Evolutionary conservation across 2,888 invertebrate species (phyloP).

Genomic region (Leptopilina syphax): DNA sequence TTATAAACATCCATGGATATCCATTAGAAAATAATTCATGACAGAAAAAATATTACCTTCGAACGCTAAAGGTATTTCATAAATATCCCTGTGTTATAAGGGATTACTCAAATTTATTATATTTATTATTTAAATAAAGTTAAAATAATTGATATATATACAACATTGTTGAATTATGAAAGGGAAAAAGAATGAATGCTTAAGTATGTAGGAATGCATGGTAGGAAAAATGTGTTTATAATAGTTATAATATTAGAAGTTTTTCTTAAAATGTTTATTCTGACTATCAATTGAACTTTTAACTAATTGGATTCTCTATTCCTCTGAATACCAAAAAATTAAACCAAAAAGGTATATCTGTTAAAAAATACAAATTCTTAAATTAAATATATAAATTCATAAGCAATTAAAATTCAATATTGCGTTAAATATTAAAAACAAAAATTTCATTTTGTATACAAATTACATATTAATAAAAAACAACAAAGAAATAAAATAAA

Average conservation of each 20-base stretch:
- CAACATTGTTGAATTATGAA: constrained; percentile 67
- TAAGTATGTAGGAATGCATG: constrained; percentile 40
- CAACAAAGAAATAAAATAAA: too few relatives aligned
- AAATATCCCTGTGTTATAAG: too few relatives aligned
- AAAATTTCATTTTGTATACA: constrained; percentile 55
- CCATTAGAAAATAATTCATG: too few relatives aligned
- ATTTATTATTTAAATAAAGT: constrained; percentile 67
- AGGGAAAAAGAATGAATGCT: constrained; percentile 42
- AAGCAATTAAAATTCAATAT: constrained; percentile 50
- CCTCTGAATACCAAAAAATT: constrained; percentile 12
- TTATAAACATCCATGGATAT: too few relatives aligned
- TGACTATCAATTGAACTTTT: background rate
- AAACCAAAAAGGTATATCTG: constrained; percentile 26
- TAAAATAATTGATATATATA: constrained; percentile 69
- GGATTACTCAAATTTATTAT: constrained; percentile 63
- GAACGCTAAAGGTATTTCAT: too few relatives aligned
- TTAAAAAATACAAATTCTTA: constrained; percentile 42
- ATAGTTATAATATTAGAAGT: background rate
- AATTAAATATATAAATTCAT: constrained; percentile 55
- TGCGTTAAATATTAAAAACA: constrained; percentile 52
- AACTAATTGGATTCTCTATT: background rate
- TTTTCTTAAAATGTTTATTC: constrained; percentile 52
- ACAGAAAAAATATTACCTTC: too few relatives aligned
- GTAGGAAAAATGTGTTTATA: constrained; percentile 16
- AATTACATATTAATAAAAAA: background rate